Percentiles rank a stretch among this genome's conserved stretches.
Evolutionary conservation across 2,113 vertebrate genomes (phyloP).

Genomic region (Heloderma charlesbogerti): DNA sequence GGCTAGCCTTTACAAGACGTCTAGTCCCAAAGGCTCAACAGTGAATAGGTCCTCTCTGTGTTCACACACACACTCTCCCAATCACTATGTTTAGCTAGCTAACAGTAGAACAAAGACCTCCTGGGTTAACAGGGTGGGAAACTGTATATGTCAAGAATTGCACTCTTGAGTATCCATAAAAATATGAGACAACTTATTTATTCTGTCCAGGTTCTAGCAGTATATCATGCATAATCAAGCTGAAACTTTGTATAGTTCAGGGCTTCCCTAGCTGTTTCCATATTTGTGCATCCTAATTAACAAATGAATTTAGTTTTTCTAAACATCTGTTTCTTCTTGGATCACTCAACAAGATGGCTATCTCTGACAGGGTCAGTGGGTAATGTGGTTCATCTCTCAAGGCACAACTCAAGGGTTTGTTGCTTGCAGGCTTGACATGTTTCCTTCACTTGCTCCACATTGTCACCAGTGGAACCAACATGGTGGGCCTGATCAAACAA

Average conservation of each 20-base stretch:
- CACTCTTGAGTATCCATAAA: not conserved
- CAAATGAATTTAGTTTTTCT: conserved; percentile 66
- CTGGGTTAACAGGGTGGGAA: not conserved
- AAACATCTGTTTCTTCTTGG: conserved; percentile 65
- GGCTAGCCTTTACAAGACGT: not conserved
- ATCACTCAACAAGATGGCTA: conserved; percentile 62
- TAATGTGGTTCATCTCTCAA: conserved; percentile 61
- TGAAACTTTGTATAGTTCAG: conserved; percentile 47
- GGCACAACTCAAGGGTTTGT: conserved; percentile 63
- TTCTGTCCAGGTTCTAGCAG: not conserved
- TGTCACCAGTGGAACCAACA: not conserved
- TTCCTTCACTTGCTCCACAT: not conserved
- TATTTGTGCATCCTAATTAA: conserved; percentile 72
- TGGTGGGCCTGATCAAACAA: too few relatives aligned
- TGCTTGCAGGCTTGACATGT: conserved; percentile 68
- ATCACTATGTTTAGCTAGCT: not conserved
- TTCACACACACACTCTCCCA: too few relatives aligned
- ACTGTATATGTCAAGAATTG: rapidly evolving
- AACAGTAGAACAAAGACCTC: not conserved
- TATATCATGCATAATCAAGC: not conserved
- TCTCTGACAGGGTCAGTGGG: conserved; percentile 56
- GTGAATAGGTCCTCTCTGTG: not conserved
- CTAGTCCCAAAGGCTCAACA: not conserved
- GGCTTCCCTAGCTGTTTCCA: conserved; percentile 61
- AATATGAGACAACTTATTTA: not conserved